Conservation (phyloP, 2,888 invertebrate genomes). For the Apodemia hepburni region DNA sequence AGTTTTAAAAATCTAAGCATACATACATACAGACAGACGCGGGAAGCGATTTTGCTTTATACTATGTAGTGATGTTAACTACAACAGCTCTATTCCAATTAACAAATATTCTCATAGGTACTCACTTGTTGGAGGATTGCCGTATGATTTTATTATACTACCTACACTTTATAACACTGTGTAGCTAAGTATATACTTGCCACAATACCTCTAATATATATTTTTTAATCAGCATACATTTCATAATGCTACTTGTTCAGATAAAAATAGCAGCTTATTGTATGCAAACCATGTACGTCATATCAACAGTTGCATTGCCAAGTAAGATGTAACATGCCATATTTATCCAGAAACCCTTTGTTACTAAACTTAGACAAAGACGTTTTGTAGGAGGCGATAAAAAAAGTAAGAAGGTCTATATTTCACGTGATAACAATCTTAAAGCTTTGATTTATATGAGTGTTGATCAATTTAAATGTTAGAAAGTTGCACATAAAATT, state of each 20-base stretch:
- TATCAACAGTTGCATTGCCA: constrained; percentile 1
- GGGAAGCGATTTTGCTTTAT: no score
- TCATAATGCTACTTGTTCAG: constrained; percentile 7
- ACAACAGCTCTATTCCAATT: no score
- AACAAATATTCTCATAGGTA: no score
- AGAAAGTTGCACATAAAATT: background rate
- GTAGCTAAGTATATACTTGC: no score
- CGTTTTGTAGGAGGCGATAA: background rate
- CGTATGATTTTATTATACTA: no score
- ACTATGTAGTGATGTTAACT: no score
- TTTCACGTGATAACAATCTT: background rate
- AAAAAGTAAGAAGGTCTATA: background rate
- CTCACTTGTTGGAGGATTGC: no score
- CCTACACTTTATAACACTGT: no score
- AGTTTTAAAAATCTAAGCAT: no score
- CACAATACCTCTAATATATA: background rate
- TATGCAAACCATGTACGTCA: background rate
- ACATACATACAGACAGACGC: no score
- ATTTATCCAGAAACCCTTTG: background rate
- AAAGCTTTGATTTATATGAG: background rate
- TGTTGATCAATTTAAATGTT: background rate
- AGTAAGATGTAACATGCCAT: background rate
- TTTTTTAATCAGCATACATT: background rate
- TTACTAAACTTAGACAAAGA: background rate
- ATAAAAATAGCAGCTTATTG: constrained; percentile 11